Base-by-base conservation (phyloP, 2,888 invertebrate species). In the Prostheceraeus crozeri region DNA sequence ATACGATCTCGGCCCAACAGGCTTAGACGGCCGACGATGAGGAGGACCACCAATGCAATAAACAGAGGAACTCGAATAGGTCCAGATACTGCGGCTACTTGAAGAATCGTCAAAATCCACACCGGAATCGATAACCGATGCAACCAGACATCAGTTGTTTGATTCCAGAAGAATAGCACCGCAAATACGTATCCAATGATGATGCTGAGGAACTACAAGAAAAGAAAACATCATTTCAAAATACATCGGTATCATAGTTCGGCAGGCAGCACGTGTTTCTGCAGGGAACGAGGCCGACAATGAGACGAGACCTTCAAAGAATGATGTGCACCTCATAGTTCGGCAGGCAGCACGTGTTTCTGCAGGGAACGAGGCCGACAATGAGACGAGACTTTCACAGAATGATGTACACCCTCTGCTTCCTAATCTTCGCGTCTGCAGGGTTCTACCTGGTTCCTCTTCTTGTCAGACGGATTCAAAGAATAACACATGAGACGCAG, bases 101-200 rank as follows among this genome's bases (percentile, higher is more conserved):
- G 87, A 65, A 86, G 82, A 19, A 85, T 83, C 30, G 86, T 76
- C 2, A 85, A 78, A 11, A 86, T 76, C 89, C 89, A 90, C 0
- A 89, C 84, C 8, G 83, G 81, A 53, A 83, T 80, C 35, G 84
- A 82, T 33, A 76, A 63, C 33, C 66, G 66, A 11, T 66, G 64
- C 25, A 77, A 61, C 70, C 86, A 84, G 57, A 81, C 77, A 3
- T 77, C 76, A 62, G 84, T 83, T 63, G 83, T 79, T 1, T 84
- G 84, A 31, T 81, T 84, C 89, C 89, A 90, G 66, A 84, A 79
- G 54, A 85, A 78, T 64, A 83, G 82, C 1, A 89, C 81, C 46
- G 84, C 78, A 21, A 84, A 80, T 19, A 87, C 68, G 70, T 89
- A 89, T 8, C 83, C 82, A 14, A 83, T 68, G 10, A 85, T 77